Percentiles rank a stretch among this genome's conserved stretches.
phyloP scores from a whole-genome alignment of 2,113 vertebrate species.

The Nasalis larvatus region DNA sequence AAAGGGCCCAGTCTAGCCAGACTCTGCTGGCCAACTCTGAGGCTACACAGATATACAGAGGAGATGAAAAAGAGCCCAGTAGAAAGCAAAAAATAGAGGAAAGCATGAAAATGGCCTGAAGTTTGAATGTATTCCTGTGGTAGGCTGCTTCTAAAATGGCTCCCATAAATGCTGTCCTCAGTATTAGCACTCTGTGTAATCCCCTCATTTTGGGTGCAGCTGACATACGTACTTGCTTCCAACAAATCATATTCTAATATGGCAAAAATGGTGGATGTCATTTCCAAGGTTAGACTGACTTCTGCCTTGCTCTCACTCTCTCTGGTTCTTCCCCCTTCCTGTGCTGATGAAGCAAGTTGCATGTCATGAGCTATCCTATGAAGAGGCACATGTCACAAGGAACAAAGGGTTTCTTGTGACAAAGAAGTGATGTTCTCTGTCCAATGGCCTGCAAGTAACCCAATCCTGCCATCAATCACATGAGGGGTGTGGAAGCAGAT shows the following conservation, averaged over 20 bases:
- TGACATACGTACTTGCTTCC: neutral
- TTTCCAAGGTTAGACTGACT: neutral
- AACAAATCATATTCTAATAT: neutral
- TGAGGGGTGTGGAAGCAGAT: neutral
- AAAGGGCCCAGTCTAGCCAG: neutral
- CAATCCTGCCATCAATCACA: neutral
- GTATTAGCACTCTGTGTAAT: too few species aligned
- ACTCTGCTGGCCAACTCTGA: neutral
- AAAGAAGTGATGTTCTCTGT: neutral
- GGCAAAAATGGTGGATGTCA: neutral
- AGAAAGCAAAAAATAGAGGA: neutral
- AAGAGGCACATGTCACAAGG: neutral
- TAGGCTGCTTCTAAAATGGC: neutral
- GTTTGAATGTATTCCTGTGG: neutral
- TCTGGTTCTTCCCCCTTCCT: neutral
- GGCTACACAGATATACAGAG: neutral
- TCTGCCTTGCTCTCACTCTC: neutral
- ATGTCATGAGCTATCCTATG: neutral
- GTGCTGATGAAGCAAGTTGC: neutral
- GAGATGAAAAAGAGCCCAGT: neutral
- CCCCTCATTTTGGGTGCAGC: neutral
- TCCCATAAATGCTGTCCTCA: neutral
- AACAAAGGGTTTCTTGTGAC: neutral
- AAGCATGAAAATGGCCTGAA: neutral
- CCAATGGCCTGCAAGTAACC: neutral